These are phyloP conservation scores for Drosophila paulistorum DNA, from an alignment of 1,140 invertebrate species.

Conservation along the genomic window DNA sequence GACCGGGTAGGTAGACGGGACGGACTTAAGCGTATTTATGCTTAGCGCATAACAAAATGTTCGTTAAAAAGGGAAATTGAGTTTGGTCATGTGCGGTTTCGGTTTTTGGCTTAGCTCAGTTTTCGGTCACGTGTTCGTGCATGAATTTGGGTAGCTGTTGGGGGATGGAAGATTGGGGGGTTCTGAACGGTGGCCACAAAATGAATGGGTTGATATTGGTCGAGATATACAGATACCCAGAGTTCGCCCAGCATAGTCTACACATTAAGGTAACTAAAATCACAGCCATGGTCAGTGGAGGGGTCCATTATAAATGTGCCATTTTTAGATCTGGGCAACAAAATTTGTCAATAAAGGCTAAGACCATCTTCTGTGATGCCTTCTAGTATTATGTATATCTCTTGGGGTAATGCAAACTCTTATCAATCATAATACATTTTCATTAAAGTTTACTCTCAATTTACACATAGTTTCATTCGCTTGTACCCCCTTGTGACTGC, in stretches of 20 bases:
- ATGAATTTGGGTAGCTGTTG: conserved; percentile 39
- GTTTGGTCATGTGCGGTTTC: conserved; percentile 59
- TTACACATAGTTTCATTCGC: too few species aligned
- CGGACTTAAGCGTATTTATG: conserved; percentile 68
- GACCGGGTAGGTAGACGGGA: conserved; percentile 1
- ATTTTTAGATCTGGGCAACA: background rate
- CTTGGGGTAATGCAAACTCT: too few species aligned
- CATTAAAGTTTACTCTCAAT: too few species aligned
- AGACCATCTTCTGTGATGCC: too few species aligned
- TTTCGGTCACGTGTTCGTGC: conserved; percentile 67
- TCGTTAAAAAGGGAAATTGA: conserved; percentile 53
- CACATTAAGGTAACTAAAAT: background rate
- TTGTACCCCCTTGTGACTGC: background rate
- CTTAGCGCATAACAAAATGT: conserved; percentile 71
- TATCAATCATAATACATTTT: too few species aligned
- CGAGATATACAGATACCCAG: conserved; percentile 6
- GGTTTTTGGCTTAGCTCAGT: conserved; percentile 31
- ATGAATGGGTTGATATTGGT: conserved; percentile 43
- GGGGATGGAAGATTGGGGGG: background rate
- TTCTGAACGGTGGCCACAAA: conserved; percentile 21
- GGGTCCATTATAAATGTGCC: background rate
- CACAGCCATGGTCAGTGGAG: conserved; percentile 2
- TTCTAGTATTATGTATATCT: too few species aligned
- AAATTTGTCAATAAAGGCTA: too few species aligned
- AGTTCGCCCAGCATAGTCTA: background rate